Conservation (phyloP, 1,140 invertebrate genomes). For the Papilio polyxenes region DNA sequence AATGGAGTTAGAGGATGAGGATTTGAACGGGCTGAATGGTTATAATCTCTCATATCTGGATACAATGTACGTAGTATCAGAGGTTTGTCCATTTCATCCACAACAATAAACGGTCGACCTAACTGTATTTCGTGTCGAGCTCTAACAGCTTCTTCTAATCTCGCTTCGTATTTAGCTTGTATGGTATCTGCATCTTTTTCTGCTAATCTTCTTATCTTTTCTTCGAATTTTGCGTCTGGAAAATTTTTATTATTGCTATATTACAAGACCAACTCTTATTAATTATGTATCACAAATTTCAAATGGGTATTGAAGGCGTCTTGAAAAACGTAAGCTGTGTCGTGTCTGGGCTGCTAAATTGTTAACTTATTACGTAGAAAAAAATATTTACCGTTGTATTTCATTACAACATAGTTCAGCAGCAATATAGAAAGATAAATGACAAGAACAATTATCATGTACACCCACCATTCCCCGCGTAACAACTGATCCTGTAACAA, state of each 20-base stretch:
- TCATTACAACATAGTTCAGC: constrained; percentile 61
- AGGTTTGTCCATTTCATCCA: constrained; percentile 16
- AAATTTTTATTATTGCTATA: constrained; percentile 12
- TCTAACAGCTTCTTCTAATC: constrained; percentile 24
- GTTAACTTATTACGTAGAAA: not conserved
- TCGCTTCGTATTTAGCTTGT: constrained; percentile 44
- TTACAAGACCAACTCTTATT: no score
- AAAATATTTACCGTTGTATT: constrained; percentile 60
- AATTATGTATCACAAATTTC: no score
- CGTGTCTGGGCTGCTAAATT: no score
- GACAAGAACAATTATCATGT: constrained; percentile 45
- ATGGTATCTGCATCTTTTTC: constrained; percentile 50
- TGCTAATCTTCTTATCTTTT: constrained; percentile 46
- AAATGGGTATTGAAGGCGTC: no score
- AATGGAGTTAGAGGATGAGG: not conserved
- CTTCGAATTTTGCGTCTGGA: constrained; percentile 56
- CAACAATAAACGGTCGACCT: constrained; percentile 38
- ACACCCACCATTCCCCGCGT: constrained; percentile 57
- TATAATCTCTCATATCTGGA: constrained; percentile 8
- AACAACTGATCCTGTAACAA: constrained; percentile 34
- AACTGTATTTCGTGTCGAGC: not conserved
- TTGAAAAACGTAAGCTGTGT: not conserved
- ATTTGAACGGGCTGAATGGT: not conserved
- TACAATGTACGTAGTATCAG: not conserved
- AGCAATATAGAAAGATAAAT: constrained; percentile 50